Percentiles rank a stretch among this genome's conserved stretches.
Evolutionary conservation across 2,888 invertebrate species (phyloP).

Genomic region (Meloe dianella): DNA sequence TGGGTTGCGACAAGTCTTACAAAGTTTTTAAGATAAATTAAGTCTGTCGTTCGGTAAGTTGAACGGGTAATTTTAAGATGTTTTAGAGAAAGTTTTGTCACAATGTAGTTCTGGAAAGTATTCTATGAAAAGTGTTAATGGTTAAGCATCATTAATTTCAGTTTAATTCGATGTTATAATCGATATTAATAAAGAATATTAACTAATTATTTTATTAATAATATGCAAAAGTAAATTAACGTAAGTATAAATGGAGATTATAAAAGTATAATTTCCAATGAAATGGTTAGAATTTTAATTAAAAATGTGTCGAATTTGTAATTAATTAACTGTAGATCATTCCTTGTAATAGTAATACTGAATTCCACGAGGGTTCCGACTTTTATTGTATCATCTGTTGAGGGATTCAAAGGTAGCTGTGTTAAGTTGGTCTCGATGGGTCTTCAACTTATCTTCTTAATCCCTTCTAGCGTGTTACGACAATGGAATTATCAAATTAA

Average conservation of each 20-base stretch:
- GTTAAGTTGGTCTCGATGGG: constrained; percentile 23
- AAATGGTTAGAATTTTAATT: constrained; percentile 3
- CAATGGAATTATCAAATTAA: constrained; percentile 31
- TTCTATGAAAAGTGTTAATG: not conserved
- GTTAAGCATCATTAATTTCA: not conserved
- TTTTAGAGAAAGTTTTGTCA: not conserved
- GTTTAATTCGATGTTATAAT: not conserved
- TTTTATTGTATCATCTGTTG: constrained; percentile 28
- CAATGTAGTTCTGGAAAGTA: not conserved
- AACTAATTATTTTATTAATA: not conserved
- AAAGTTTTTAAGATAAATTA: not conserved
- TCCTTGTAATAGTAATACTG: constrained; percentile 13
- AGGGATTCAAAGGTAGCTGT: constrained; percentile 24
- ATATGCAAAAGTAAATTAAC: not conserved
- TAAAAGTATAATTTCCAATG: not conserved
- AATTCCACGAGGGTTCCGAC: constrained; percentile 6
- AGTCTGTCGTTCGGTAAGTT: not conserved
- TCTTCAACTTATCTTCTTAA: constrained; percentile 28
- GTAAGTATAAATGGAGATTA: not conserved
- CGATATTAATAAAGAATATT: not conserved
- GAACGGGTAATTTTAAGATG: not conserved
- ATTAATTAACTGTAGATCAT: constrained; percentile 5
- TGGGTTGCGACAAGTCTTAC: not conserved
- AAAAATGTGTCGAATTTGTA: constrained; percentile 9
- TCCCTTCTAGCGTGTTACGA: constrained; percentile 26